Percentiles rank a stretch among this genome's conserved stretches.
Conservation (phyloP, 2,888 invertebrate species). For the Podabrus alpinus region DNA sequence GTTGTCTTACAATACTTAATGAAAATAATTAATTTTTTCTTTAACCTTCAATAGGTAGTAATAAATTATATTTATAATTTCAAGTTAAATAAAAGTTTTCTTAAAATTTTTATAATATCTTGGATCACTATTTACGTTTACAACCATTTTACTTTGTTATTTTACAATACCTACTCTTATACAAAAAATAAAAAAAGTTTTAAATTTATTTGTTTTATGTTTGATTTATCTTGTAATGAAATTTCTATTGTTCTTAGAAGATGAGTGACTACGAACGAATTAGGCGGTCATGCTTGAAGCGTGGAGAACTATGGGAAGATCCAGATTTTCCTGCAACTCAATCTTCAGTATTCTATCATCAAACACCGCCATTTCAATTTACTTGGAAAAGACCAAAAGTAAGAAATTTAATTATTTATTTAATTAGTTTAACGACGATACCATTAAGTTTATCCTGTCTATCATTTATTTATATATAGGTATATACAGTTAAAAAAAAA, state of each 20-base stretch:
- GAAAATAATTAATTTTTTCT: too few species aligned
- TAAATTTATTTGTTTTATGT: too few species aligned
- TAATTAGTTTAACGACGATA: neutral
- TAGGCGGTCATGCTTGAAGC: slow-evolving; percentile 77
- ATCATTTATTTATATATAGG: too few species aligned
- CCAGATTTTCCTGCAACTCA: slow-evolving; percentile 89
- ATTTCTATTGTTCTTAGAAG: slow-evolving; percentile 46
- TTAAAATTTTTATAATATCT: too few species aligned
- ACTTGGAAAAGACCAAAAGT: slow-evolving; percentile 89
- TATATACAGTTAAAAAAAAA: too few species aligned
- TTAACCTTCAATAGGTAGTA: too few species aligned
- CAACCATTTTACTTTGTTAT: neutral
- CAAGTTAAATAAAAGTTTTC: too few species aligned
- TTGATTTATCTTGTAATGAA: neutral
- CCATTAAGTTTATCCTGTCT: too few species aligned
- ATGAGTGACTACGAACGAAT: slow-evolving; percentile 87
- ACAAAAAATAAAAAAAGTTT: too few species aligned
- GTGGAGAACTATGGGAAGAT: slow-evolving; percentile 86
- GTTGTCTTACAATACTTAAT: too few species aligned
- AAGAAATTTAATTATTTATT: slow-evolving; percentile 40
- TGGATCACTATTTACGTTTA: neutral
- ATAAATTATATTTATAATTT: too few species aligned
- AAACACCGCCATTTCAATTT: slow-evolving; percentile 92
- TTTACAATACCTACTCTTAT: too few species aligned
- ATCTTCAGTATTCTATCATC: slow-evolving; percentile 89